Base-by-base conservation (phyloP, 2,113 vertebrate species). In the Scomber colias region DNA sequence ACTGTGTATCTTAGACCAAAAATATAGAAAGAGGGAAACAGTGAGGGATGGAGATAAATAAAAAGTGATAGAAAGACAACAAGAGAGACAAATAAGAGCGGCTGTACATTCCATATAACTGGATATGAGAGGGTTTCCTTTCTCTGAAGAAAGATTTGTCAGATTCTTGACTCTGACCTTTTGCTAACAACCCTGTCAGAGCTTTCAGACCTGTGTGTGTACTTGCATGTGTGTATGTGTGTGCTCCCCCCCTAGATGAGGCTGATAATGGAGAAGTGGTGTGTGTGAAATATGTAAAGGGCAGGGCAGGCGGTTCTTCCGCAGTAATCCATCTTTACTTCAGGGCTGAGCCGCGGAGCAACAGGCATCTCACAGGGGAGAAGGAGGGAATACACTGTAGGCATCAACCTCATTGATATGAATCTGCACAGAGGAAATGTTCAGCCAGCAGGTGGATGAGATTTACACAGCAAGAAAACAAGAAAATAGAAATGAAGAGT, bases 311-410 rank as follows among this genome's bases (percentile, higher is more conserved):
- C 82, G 88, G 74, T 83, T 90, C 86, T 86, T 87, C 87, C 90
- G 89, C 85, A 92, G 89, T 92, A 91, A 94, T 93, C 91, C 87
- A 89, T 94, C 89, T 94, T 90, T 84, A 89, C 88, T 89, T 89
- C 77, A 76, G 86, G 82, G 79, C 79, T 86, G 77, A 88, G 81
- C 85, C 62, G 17, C 17, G 44, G 87, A 87, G 92, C 89, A 91
- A 91, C 92, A 90, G 92, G 92, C 91, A 5, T 64, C 88, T 83
- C 86, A 46, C 74, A 15, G 67, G 88, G 79, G 82, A 83, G 55
- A 54, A 12, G 54, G 27, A 67, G 81, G 59, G 79, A 87, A 85
- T 55, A 85, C 84, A 85, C 75, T 64, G 56, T 77, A 54, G 84
- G 75, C 87, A 78, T 88, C 71, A 56, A 49, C 79, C 78, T 87